phyloP scores from a whole-genome alignment of 2,888 invertebrate species.

The Norana najaformis region DNA sequence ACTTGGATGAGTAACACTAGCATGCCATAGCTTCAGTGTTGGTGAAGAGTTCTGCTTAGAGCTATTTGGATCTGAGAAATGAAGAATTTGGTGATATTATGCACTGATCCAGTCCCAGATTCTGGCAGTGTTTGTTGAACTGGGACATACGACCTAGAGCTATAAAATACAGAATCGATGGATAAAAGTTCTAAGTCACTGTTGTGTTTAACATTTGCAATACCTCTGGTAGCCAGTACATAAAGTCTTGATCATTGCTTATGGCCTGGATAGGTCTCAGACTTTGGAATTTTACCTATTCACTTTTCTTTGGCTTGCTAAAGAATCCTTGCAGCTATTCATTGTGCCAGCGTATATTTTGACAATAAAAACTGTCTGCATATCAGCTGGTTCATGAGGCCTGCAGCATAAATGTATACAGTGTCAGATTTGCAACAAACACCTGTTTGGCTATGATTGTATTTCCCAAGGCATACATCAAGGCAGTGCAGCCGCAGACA shows the following conservation, averaged over 20 bases:
- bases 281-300: neutral
- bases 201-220: neutral
- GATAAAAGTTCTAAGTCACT: neutral
- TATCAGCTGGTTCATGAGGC: neutral
- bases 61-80: neutral
- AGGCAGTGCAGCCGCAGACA: neutral
- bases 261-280: neutral
- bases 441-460: neutral
- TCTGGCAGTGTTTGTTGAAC: neutral
- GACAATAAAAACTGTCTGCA: neutral
- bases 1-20: neutral
- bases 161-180: neutral
- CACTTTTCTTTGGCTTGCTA: neutral
- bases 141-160: neutral
- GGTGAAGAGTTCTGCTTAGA: neutral
- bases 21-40: neutral
- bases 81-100: neutral
- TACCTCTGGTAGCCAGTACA: neutral
- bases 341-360: neutral
- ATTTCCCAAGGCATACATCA: neutral
- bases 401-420: constrained; percentile 13
- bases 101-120: neutral
- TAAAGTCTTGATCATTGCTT: neutral
- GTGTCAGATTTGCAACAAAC: constrained; percentile 1
- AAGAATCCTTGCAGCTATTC: constrained; percentile 10